Conservation (phyloP, 2,113 vertebrate species). For the Neogobius melanostomus region DNA sequence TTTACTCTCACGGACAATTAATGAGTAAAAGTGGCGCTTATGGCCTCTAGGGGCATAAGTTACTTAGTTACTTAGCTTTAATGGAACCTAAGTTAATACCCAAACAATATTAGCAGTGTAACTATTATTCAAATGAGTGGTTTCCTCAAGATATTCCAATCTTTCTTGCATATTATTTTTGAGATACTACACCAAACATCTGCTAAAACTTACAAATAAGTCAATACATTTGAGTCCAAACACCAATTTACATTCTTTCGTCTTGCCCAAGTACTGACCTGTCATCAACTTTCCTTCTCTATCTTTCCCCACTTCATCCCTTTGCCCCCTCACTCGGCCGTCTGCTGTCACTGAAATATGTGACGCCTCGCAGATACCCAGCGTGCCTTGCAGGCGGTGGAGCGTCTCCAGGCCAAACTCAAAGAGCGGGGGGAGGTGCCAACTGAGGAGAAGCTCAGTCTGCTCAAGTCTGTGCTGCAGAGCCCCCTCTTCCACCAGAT, state of each 20-base stretch:
- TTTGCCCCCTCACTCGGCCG: slow-evolving; percentile 17
- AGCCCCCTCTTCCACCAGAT: slow-evolving; percentile 98
- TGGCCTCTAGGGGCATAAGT: too few relatives aligned
- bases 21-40: too few relatives aligned
- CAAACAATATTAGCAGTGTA: not conserved
- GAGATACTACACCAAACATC: too few relatives aligned
- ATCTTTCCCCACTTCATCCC: slow-evolving; percentile 19
- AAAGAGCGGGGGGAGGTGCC: slow-evolving; percentile 88
- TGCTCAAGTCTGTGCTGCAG: slow-evolving; percentile 91
- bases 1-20: too few relatives aligned
- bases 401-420: slow-evolving; percentile 90
- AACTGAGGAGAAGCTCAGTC: slow-evolving; percentile 88
- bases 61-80: too few relatives aligned
- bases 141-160: not conserved
- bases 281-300: slow-evolving; percentile 29
- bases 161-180: not conserved
- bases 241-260: slow-evolving; percentile 21
- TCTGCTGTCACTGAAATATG: slow-evolving; percentile 68
- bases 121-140: not conserved
- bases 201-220: not conserved
- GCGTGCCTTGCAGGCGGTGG: slow-evolving; percentile 91
- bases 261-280: slow-evolving; percentile 31
- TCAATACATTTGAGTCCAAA: not conserved
- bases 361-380: slow-evolving; percentile 82
- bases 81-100: too few relatives aligned